Base-by-base conservation (phyloP, 2,797 vertebrate genomes). In the Gymnodraco acuticeps region DNA sequence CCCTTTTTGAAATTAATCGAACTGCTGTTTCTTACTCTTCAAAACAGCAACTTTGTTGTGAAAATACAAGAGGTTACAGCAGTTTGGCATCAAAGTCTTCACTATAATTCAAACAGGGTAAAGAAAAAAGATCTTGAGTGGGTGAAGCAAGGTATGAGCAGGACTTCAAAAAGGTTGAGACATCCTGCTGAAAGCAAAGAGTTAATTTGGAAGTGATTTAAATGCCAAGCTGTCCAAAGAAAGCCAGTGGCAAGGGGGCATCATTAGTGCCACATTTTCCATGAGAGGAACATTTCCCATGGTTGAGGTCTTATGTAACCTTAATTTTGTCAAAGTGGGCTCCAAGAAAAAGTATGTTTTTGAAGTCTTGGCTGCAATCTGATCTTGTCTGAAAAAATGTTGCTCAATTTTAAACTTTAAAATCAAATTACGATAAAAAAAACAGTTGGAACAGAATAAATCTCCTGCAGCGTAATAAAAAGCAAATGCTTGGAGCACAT, bases 251-350 rank as follows among this genome's bases (percentile, higher is more conserved):
- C 75, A 77, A 83, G 79, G 78, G 70, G 54, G 50, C 72, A 70
- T 77, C 77, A 45, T 80, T 81, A 75, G 75, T 80, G 78, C 79
- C 87, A 87, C 70, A 87, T 86, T 85, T 92, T 89, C 89, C 87
- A 90, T 86, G 77, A 87, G 77, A 82, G 64, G 55, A 84, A 88
- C 92, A 78, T 73, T 87, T 88, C 80, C 77, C 84, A 87, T 88
- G 77, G 72, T 78, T 72, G 43, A 70, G 64, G 19, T 42, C 79
- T 91, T 89, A 89, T 65, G 74, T 83, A 91, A 87, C 48, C 15
- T 33, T 43, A 42, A 68, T 72, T 63, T 71, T 61, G 55, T 80
- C 67, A 77, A 80, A 81, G 64, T 73, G 48, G 38, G 10, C 31
- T 81, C 9, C 23, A 23, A 59, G 54, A 77, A 73, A 83, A 81